Percentiles rank a stretch among this genome's conserved stretches.
phyloP scores from a whole-genome alignment of 2,113 vertebrate genomes.

The Elgaria multicarinata region DNA sequence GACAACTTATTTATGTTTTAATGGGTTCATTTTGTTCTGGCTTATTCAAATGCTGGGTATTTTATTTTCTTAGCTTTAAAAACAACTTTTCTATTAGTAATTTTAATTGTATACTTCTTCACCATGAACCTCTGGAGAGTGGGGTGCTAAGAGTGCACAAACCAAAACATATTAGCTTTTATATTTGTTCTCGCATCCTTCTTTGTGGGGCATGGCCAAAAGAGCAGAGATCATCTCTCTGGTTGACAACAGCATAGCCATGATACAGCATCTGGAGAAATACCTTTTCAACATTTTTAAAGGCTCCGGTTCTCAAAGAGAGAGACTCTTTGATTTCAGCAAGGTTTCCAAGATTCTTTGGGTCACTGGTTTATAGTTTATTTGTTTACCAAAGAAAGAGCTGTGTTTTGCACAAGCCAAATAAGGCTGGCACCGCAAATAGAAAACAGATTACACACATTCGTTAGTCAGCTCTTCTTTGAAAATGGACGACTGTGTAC shows the following conservation, averaged over 20 bases:
- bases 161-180: neutral
- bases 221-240: slow-evolving; percentile 40
- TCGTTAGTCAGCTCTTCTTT: slow-evolving; percentile 73
- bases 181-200: neutral
- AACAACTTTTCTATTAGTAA: neutral
- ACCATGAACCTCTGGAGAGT: neutral
- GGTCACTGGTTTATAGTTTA: slow-evolving; percentile 69
- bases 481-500: slow-evolving; percentile 57
- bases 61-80: neutral
- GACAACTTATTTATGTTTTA: neutral
- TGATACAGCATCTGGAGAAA: slow-evolving; percentile 60
- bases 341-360: slow-evolving; percentile 71
- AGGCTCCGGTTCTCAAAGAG: slow-evolving; percentile 27
- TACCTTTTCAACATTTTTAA: slow-evolving; percentile 50
- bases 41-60: neutral
- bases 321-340: slow-evolving; percentile 61
- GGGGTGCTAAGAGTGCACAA: neutral
- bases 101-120: neutral
- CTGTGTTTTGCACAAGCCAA: slow-evolving; percentile 72
- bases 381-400: slow-evolving; percentile 76
- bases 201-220: neutral
- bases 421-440: slow-evolving; percentile 75
- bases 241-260: slow-evolving; percentile 35
- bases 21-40: neutral
- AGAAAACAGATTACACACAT: slow-evolving; percentile 70